Evolutionary conservation across 1,140 invertebrate genomes (phyloP).

Genomic region (Teleogryllus occipitalis): DNA sequence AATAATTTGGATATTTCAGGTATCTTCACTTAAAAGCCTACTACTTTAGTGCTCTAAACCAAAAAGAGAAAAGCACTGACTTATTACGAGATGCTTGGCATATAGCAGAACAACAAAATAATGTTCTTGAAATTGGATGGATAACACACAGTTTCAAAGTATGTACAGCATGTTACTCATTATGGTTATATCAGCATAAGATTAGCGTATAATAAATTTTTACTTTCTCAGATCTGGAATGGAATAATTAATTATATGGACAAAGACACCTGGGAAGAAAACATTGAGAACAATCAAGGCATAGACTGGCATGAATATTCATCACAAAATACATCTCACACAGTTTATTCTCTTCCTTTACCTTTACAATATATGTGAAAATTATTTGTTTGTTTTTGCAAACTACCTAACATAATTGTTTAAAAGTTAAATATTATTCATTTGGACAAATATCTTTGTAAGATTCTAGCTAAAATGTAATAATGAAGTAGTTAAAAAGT

Average conservation of each 20-base stretch:
- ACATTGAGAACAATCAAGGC: not conserved
- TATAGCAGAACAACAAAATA: not conserved
- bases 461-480: too few species aligned
- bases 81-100: not conserved
- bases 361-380: too few species aligned
- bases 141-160: not conserved
- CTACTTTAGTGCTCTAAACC: not conserved
- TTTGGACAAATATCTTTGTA: too few species aligned
- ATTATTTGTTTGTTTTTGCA: too few species aligned
- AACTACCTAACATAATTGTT: too few species aligned
- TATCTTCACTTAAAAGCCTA: not conserved
- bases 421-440: too few species aligned
- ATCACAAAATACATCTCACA: not conserved
- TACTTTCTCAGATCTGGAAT: not conserved
- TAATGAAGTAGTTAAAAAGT: too few species aligned
- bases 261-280: not conserved
- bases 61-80: not conserved
- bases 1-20: not conserved
- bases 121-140: not conserved
- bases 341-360: not conserved
- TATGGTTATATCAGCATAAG: too few species aligned
- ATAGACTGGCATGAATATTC: not conserved
- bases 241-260: not conserved
- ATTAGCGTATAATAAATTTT: not conserved
- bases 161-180: not conserved